These are phyloP conservation scores for Eurytoma californica DNA, from an alignment of 2,888 invertebrate genomes.

Conservation along the genomic window DNA sequence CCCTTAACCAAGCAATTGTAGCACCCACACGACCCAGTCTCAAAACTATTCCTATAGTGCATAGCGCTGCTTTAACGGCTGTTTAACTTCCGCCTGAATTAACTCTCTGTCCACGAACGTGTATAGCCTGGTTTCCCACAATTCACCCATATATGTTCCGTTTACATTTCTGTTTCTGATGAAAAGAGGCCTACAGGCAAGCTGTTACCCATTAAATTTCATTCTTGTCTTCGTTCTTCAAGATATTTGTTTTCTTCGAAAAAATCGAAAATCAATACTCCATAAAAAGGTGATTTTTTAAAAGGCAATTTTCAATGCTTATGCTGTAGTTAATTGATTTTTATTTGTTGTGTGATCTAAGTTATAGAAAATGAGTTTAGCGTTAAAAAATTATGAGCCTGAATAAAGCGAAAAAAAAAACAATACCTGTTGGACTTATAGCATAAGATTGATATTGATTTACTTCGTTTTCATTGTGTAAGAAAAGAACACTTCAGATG, in stretches of 20 bases:
- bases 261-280: too few relatives aligned
- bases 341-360: too few relatives aligned
- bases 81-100: slow-evolving; percentile 72
- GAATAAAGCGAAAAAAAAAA: too few relatives aligned
- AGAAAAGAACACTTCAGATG: slow-evolving; percentile 48
- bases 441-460: slow-evolving; percentile 45
- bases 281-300: too few relatives aligned
- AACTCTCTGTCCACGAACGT: slow-evolving; percentile 60
- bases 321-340: too few relatives aligned
- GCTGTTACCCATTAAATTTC: slow-evolving; percentile 9
- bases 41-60: slow-evolving; percentile 2
- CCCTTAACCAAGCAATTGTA: not conserved
- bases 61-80: slow-evolving; percentile 59
- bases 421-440: too few relatives aligned
- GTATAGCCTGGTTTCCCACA: slow-evolving; percentile 48
- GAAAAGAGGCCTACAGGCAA: not conserved
- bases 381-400: too few relatives aligned
- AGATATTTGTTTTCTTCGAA: too few relatives aligned
- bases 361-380: too few relatives aligned
- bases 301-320: too few relatives aligned
- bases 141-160: slow-evolving; percentile 6
- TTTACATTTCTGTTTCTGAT: slow-evolving; percentile 30
- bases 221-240: not conserved
- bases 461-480: slow-evolving; percentile 9
- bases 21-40: not conserved